These are phyloP conservation scores for Melozone crissalis DNA, from an alignment of 2,113 vertebrate genomes.

Conservation along the genomic window DNA sequence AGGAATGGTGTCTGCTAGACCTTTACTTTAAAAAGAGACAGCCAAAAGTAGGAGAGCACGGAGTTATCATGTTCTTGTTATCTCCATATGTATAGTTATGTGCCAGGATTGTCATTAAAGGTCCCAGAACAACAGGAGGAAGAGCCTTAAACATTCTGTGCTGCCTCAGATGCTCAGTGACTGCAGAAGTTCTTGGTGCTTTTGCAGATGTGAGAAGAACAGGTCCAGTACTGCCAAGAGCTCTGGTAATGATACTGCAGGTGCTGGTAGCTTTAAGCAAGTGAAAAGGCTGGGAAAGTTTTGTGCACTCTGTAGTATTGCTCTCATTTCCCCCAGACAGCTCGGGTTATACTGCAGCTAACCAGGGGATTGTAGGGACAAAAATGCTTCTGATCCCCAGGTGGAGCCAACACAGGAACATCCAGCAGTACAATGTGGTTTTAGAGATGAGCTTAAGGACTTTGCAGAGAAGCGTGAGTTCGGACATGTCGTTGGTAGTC, in stretches of 20 bases:
- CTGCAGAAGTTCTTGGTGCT: too few relatives aligned
- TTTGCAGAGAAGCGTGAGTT: neutral
- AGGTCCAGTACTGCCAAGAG: neutral
- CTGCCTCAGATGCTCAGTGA: neutral
- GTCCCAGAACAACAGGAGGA: neutral
- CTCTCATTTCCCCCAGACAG: neutral
- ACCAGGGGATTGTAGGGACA: neutral
- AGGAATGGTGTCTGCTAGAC: neutral
- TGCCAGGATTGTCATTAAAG: neutral
- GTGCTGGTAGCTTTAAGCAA: neutral
- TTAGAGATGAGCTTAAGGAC: neutral
- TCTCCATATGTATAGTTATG: rapidly evolving
- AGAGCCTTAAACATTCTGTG: neutral
- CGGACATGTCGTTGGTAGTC: rapidly evolving
- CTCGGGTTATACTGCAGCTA: neutral
- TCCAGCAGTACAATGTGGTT: neutral
- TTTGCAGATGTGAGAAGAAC: neutral
- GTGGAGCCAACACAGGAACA: neutral
- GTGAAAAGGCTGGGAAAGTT: neutral
- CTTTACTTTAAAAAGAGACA: neutral
- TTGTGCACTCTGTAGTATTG: neutral
- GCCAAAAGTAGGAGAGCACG: neutral
- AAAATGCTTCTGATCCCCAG: neutral
- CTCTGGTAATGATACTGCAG: neutral
- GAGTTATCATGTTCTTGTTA: neutral